Conservation (phyloP, 1,140 invertebrate genomes). For the Sitophilus oryzae region DNA sequence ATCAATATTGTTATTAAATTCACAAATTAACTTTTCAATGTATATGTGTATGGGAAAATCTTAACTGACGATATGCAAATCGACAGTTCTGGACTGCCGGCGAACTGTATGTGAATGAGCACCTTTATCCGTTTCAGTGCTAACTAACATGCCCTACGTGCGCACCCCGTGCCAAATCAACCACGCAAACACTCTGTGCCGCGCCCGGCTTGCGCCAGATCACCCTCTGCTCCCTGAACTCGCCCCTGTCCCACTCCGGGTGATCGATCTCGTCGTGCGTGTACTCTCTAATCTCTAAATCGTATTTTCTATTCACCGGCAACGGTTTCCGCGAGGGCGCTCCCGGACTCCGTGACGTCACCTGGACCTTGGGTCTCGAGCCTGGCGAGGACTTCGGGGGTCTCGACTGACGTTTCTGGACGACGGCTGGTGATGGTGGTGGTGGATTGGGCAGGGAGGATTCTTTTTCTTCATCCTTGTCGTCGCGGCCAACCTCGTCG, state of each 20-base stretch:
- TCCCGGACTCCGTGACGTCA: constrained; percentile 24
- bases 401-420: constrained; percentile 10
- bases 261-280: constrained; percentile 22
- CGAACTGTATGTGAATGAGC: no score
- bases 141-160: neutral
- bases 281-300: constrained; percentile 23
- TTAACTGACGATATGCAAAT: no score
- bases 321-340: constrained; percentile 33
- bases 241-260: constrained; percentile 13
- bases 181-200: constrained; percentile 10
- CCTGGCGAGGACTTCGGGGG: constrained; percentile 21
- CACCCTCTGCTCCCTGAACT: constrained; percentile 15
- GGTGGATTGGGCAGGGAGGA: constrained; percentile 47
- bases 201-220: constrained; percentile 12
- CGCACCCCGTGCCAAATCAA: neutral
- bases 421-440: constrained; percentile 46
- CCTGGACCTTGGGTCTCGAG: constrained; percentile 22
- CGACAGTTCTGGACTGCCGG: no score
- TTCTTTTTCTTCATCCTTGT: constrained; percentile 29
- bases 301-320: constrained; percentile 32
- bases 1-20: no score
- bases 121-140: no score
- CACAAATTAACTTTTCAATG: no score
- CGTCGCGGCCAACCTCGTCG: constrained; percentile 40
- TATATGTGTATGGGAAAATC: no score